Percentiles rank a stretch among this genome's conserved stretches.
phyloP scores from a whole-genome alignment of 2,797 vertebrate genomes.

The Sebastes iracundus region DNA sequence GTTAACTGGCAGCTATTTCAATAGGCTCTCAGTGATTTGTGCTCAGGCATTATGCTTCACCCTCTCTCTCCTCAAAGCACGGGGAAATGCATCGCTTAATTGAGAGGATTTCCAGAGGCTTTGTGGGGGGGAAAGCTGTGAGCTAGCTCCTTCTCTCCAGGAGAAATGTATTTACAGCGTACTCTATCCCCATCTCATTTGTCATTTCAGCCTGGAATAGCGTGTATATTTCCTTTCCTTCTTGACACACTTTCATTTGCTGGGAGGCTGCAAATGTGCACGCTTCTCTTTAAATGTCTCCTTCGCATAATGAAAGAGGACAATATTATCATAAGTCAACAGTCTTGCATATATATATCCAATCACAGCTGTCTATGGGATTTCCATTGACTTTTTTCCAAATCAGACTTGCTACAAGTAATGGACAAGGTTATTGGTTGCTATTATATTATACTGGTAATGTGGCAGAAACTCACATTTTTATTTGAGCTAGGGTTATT shows the following conservation, averaged over 20 bases:
- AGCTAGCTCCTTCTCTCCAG: conserved; percentile 35
- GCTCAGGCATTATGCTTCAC: conserved; percentile 59
- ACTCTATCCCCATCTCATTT: conserved; percentile 60
- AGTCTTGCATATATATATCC: conserved; percentile 39
- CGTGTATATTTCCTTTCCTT: conserved; percentile 62
- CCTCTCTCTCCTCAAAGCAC: conserved; percentile 46
- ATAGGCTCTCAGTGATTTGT: conserved; percentile 70
- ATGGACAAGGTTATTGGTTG: conserved; percentile 1
- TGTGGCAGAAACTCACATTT: neutral
- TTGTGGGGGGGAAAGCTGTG: conserved; percentile 43
- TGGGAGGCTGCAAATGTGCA: conserved; percentile 50
- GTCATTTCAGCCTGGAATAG: conserved; percentile 69
- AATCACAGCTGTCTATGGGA: conserved; percentile 22
- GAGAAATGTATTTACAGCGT: conserved; percentile 73
- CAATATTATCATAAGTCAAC: conserved; percentile 68
- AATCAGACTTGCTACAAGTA: conserved; percentile 20
- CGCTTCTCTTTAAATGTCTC: conserved; percentile 61
- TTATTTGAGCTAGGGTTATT: neutral
- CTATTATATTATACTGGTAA: neutral
- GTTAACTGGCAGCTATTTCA: conserved; percentile 71
- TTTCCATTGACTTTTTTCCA: neutral
- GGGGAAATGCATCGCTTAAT: conserved; percentile 67
- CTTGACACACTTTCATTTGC: conserved; percentile 69
- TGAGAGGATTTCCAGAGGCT: conserved; percentile 73
- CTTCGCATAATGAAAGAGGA: conserved; percentile 56